Base-by-base conservation (phyloP, 2,888 invertebrate genomes). In the Cetonia aurata region DNA sequence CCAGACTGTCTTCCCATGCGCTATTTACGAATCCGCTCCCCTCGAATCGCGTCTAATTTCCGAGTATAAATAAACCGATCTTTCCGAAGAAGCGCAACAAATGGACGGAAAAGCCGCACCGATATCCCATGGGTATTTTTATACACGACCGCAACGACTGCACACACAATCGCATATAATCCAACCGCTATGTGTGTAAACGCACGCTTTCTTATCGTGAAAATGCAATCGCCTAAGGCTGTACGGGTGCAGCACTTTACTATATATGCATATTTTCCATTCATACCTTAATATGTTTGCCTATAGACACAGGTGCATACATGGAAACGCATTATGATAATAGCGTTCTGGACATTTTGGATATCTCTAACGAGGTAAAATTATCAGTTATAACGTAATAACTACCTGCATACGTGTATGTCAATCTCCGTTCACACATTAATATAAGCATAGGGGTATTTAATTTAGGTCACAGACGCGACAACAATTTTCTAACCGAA, bases 151-250 rank as follows among this genome's bases (percentile, higher is more conserved):
- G 15, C 13, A 46, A 8, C 37, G 37, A 37, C 37, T 37, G 37
- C 37, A 37, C 37, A 37, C 37, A 37, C 37, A 37, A 37, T 37
- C 37, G 37, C 37, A 37, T 8, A 37, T 37, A 9, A 37, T 37
- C 1, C 6, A 37, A 6, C 37, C 37, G 37, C 8, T 8, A 1
- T 10, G 37, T 10, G 37, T 9, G 6, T 37, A 37, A 37, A 37
- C 37, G 9, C 9, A 37, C 10, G 33, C 67, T 68, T 67, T 68
- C 67, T 68, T 57, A 68, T 68, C 67, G 67, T 57, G 66, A 68
- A 57, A 68, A 57, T 68, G 37, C 37, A 57, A 12, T 48, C 25
- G 55, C 67, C 50, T 57, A 33, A 17, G 67, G 67, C 67, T 8
- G 15, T 33, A 41, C 12, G 15, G 37, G 42, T 67, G 44, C 42